These are phyloP conservation scores for Drosophila erecta DNA, from an alignment of 1,140 invertebrate species.

Conservation along the genomic window DNA sequence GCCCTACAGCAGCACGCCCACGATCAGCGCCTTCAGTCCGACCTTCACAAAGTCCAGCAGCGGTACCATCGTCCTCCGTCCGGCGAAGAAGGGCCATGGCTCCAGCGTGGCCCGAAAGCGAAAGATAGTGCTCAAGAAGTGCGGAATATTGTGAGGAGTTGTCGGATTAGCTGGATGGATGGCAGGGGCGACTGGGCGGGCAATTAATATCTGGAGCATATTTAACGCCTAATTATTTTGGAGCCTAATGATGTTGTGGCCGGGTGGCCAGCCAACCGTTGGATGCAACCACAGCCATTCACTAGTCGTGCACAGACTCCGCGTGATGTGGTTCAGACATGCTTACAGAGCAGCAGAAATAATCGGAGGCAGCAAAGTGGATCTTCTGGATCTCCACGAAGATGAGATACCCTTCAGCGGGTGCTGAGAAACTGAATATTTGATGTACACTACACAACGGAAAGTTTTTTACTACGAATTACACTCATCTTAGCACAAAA, in stretches of 20 bases:
- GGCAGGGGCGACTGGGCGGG: conserved; percentile 24
- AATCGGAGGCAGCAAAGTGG: conserved; percentile 20
- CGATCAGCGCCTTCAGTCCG: conserved; percentile 84
- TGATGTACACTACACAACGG: background rate
- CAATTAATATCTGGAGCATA: conserved; percentile 80
- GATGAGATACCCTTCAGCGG: conserved; percentile 26
- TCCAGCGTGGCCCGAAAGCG: conserved; percentile 73
- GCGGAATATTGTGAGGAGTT: conserved; percentile 77
- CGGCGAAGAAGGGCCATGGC: conserved; percentile 74
- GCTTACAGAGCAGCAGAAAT: conserved; percentile 35
- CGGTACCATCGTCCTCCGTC: conserved; percentile 82
- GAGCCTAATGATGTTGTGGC: conserved; percentile 70
- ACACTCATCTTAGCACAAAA: background rate
- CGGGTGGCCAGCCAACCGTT: conserved; percentile 70
- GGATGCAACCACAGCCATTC: conserved; percentile 65
- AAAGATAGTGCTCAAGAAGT: conserved; percentile 83
- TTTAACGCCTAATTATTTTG: conserved; percentile 78
- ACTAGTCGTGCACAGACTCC: conserved; percentile 72
- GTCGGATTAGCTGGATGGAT: conserved; percentile 11
- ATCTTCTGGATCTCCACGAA: conserved; percentile 27
- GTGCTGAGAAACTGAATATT: background rate
- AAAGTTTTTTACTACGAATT: too few relatives aligned
- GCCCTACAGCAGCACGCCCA: conserved; percentile 65
- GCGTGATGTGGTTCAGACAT: conserved; percentile 59
- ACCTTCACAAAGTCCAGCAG: conserved; percentile 83